Base-by-base conservation (phyloP, 30 jellyfish, hydroid and myxozoan species). In the Aurelia aurita complex sp. Pacific region DNA sequence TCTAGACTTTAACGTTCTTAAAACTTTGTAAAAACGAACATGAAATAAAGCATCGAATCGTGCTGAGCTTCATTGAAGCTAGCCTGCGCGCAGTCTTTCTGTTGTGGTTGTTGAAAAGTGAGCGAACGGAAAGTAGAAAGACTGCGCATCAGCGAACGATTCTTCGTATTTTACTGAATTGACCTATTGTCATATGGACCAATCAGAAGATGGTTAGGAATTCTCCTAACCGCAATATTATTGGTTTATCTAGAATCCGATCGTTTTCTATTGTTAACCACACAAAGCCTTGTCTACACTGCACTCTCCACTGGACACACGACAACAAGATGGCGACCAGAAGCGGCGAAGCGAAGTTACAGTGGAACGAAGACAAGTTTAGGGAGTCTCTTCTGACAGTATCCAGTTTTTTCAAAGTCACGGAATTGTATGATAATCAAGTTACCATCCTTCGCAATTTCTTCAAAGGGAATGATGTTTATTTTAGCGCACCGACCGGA, bases 351-450 rank as follows among this genome's bases (percentile, higher is more conserved):
- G 77, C 54, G 34, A 8, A 67, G 77, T 67, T 67, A 43, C 54
- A 67, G 77, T 67, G 77, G 77, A 67, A 67, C 77, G 77, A 67
- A 67, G 77, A 67, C 77, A 67, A 67, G 43, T 67, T 67, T 67
- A 67, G 54, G 43, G 77, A 67, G 77, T 67, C 77, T 67, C 77
- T 67, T 67, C 77, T 67, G 51, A 35, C 77, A 12, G 77, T 67
- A 8, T n/a, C 77, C 43, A 3, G 54, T 63, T 67, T 67, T 67
- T 67, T 29, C 53, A 67, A 54, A 54, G 65, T 54, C 65, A 54
- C 65, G 10, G 65, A 54, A 67, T 67, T 12, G 77, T 67, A 67
- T 43, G 77, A 67, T 67, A 54, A 67, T 67, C 50, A 67, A 67
- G 77, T 67, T 67, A 67, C 51, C 82, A 72, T 72, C 82, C 82